These are phyloP conservation scores for Leptopilina boulardi DNA, from an alignment of 1,140 invertebrate species.

Conservation along the genomic window DNA sequence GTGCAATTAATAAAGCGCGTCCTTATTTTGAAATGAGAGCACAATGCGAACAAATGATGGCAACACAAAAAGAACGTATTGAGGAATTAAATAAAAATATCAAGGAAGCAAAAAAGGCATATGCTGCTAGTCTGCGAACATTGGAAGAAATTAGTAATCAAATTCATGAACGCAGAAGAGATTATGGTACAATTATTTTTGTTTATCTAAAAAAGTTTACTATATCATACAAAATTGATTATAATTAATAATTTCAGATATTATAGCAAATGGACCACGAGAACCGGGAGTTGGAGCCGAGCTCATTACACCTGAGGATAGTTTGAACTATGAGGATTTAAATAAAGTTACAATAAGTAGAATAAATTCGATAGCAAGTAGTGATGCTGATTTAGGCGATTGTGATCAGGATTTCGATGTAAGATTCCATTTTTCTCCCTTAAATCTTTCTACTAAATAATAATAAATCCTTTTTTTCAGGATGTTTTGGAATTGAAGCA, in stretches of 20 bases:
- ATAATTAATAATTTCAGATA: slow-evolving; percentile 59
- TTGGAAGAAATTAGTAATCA: slow-evolving; percentile 95
- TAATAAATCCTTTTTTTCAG: slow-evolving; percentile 51
- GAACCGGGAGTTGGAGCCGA: slow-evolving; percentile 95
- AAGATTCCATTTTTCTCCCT: slow-evolving; percentile 44
- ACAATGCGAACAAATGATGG: slow-evolving; percentile 90
- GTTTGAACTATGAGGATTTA: slow-evolving; percentile 63
- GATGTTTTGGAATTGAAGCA: slow-evolving; percentile 57
- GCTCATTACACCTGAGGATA: slow-evolving; percentile 76
- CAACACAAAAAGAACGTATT: slow-evolving; percentile 90
- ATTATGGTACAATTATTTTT: slow-evolving; percentile 70
- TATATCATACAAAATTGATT: no score
- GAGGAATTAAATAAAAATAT: slow-evolving; percentile 88
- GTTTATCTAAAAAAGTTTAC: not conserved
- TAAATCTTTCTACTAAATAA: slow-evolving; percentile 3
- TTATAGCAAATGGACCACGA: slow-evolving; percentile 79
- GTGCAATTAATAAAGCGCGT: slow-evolving; percentile 88
- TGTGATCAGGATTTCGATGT: slow-evolving; percentile 65
- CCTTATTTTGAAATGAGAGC: slow-evolving; percentile 95
- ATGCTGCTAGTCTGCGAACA: slow-evolving; percentile 89
- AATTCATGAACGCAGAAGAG: slow-evolving; percentile 85
- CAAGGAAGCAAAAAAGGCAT: slow-evolving; percentile 86
- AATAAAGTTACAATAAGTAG: slow-evolving; percentile 61
- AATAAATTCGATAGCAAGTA: slow-evolving; percentile 62
- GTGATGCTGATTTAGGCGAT: slow-evolving; percentile 60